Base-by-base conservation (phyloP, 2,888 invertebrate species). In the Tricholauxania praeusta region DNA sequence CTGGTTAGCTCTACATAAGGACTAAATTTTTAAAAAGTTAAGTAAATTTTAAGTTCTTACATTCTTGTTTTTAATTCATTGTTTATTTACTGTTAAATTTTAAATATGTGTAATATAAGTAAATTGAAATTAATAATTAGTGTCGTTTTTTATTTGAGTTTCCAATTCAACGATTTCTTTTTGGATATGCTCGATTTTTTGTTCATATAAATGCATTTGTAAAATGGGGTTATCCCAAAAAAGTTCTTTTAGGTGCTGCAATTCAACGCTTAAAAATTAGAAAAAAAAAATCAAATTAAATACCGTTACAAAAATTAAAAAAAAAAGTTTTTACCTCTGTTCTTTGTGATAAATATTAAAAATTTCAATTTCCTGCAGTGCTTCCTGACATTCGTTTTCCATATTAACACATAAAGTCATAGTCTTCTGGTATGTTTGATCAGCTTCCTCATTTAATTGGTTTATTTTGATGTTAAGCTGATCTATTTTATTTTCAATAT, bases 1-100 rank as follows among this genome's bases (percentile, higher is more conserved):
- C 76, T 93, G 93, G 92, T 87, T 94, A 63, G 89, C 92, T 60
- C 74, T 80, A 48, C 83, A 84, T 70, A 82, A 82, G 67, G 79
- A 81, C 72, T 82, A 80, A 48, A 63, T 53, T 70, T 47, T n/a
- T 39, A 28, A 4, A n/a, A 12, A 19, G 14, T 57, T 59, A 28
- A 12, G 22, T 19, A 57, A 57, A 15, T 68, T 69, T 6, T 49
- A 64, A 49, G 28, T 22, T 62, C 14, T 57, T 12, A 17, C 17
- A n/a, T 10, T 62, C 32, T 39, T 14, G 69, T 17, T 14, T 39
- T 10, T 39, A 39, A 39, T 39, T 39, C 39, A 39, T 10, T 49
- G 14, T 62, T 15, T 62, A 70, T 32, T 53, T 63, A 12, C 22
- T 15, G n/a, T 59, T 39, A 28, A 51, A 51, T 64, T 51, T 39